Evolutionary conservation across 2,113 vertebrate species (phyloP).

Genomic region (Calidris pugnax): DNA sequence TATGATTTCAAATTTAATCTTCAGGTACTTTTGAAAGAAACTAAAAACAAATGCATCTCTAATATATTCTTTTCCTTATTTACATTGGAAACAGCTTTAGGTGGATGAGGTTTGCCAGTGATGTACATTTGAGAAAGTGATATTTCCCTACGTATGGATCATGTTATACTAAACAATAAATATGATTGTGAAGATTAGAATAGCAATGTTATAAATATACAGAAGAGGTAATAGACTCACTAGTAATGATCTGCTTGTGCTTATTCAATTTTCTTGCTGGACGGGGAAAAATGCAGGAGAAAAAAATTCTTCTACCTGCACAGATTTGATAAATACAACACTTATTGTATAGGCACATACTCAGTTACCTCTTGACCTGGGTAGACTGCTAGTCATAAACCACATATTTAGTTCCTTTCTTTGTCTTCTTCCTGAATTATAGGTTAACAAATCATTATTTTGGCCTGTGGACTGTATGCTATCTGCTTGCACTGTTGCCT

Average conservation of each 20-base stretch:
- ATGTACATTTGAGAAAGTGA: background rate
- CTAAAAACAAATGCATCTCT: background rate
- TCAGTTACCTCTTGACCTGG: background rate
- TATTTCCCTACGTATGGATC: background rate
- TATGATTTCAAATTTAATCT: background rate
- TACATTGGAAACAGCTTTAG: background rate
- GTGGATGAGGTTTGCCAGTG: background rate
- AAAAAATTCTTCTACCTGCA: background rate
- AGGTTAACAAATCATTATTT: background rate
- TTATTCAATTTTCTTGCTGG: background rate
- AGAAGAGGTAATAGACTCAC: background rate
- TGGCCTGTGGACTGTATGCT: background rate
- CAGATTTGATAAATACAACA: background rate
- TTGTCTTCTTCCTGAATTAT: slow-evolving; percentile 1
- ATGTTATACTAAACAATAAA: slow-evolving; percentile 13
- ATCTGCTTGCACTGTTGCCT: background rate
- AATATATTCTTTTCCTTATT: background rate
- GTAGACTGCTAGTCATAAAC: background rate
- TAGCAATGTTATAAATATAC: background rate
- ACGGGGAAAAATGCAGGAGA: background rate
- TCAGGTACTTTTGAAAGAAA: background rate
- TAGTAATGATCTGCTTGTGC: background rate
- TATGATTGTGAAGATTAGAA: background rate
- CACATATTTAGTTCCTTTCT: background rate
- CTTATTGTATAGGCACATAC: background rate